Base-by-base conservation (phyloP, 2,888 invertebrate species). In the Leptinotarsa haldemani region DNA sequence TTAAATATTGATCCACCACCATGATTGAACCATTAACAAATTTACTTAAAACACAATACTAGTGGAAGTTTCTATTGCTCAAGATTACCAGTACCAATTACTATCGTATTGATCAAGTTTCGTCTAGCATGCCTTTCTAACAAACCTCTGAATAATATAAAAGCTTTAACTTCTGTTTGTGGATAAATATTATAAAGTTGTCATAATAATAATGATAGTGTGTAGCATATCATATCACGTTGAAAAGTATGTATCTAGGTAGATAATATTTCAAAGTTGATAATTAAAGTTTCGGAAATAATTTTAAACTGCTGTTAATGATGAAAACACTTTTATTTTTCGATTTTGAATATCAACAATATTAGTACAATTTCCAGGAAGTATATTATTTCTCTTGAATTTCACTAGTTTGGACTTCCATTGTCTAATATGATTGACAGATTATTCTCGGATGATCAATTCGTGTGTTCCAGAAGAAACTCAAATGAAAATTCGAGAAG, bases 81-180 rank as follows among this genome's bases (percentile, higher is more conserved):
- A 75, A 71, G 52, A 65, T 58, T 48, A 52, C 65, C 20, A 66
- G 64, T 65, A 74, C 65, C 46, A 61, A 67, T 69, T 63, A 69
- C 48, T 46, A 16, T 64, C n/a, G 40, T 5, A 1, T 30, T 30
- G 61, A 61, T 15, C 4, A 61, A 61, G 61, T 61, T 61, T n/a
- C 69, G 22, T 74, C 56, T 74, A 74, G 74, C 71, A 71, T 74
- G 74, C 71, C 74, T 74, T 69, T 74, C 58, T n/a, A 65, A 74
- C 13, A 63, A 67, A 70, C 66, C 66, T 70, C 71, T 66, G 61
- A 64, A 71, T 58, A 65, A 71, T 61, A 52, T n/a, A n/a, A 30
- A 65, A 71, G 74, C 74, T 74, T 74, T 71, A 74, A 74, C 64
- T 22, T 15, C 1, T 22, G 22, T 66, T 66, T 50, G 25, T 66